Percentiles rank a stretch among this genome's conserved stretches.
phyloP scores from a whole-genome alignment of 2,113 vertebrate genomes.

The Halcyon malimbica region DNA sequence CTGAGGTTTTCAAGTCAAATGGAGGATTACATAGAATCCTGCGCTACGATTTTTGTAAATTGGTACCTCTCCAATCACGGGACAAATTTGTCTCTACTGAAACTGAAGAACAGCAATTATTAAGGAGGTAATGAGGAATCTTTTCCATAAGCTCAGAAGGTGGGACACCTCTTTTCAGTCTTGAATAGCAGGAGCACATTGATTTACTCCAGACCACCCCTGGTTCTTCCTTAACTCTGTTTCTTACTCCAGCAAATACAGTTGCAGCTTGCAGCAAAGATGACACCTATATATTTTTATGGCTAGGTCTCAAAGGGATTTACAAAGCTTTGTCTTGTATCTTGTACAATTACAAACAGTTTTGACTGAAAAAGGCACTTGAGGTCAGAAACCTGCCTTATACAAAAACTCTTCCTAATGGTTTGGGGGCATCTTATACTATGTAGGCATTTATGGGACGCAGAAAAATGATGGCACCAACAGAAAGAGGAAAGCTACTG shows the following conservation, averaged over 20 bases:
- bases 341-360: not conserved
- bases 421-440: not conserved
- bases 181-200: not conserved
- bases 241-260: not conserved
- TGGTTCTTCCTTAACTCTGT: not conserved
- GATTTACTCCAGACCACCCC: not conserved
- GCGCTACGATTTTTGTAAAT: not conserved
- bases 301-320: not conserved
- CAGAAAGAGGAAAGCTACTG: not conserved
- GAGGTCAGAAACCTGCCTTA: not conserved
- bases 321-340: not conserved
- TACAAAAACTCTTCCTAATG: not conserved
- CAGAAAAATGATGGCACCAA: not conserved
- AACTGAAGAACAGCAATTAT: not conserved
- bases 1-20: not conserved
- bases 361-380: not conserved
- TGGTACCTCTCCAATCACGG: not conserved
- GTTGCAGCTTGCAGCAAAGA: not conserved
- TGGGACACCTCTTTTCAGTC: not conserved
- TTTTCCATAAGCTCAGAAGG: not conserved
- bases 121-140: not conserved
- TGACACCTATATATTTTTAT: fast-evolving
- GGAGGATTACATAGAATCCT: not conserved
- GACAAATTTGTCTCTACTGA: not conserved
- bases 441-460: not conserved